These are phyloP conservation scores for Apolygus lucorum DNA, from an alignment of 1,140 invertebrate genomes.

Conservation along the genomic window DNA sequence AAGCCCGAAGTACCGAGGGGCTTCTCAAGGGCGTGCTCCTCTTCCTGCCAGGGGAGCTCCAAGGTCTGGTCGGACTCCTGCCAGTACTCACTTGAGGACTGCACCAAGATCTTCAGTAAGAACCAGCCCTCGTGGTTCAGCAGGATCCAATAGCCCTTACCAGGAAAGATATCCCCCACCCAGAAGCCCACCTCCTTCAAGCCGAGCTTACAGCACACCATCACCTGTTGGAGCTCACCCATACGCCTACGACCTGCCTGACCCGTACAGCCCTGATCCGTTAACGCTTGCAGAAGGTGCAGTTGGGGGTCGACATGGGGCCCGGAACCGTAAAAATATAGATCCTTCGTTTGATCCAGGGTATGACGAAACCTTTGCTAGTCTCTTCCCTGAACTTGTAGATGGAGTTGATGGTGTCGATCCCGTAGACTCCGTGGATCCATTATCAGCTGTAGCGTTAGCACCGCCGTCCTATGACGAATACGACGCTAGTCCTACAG, in stretches of 20 bases:
- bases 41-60: too few species aligned
- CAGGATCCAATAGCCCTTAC: background rate
- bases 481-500: too few species aligned
- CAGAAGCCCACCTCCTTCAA: background rate
- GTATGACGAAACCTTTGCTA: slow-evolving; percentile 40
- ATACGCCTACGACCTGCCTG: background rate
- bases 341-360: slow-evolving; percentile 21
- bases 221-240: background rate
- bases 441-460: background rate
- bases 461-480: background rate
- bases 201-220: background rate
- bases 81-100: background rate
- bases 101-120: background rate
- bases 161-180: background rate
- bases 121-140: background rate
- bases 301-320: background rate
- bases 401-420: too few species aligned
- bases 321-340: background rate
- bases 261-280: slow-evolving; percentile 7
- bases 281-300: background rate
- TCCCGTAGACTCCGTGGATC: too few species aligned
- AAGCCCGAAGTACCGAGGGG: too few species aligned
- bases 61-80: background rate
- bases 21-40: too few species aligned
- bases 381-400: slow-evolving; percentile 40